Conservation (phyloP, 2,113 vertebrate genomes). For the Lepisosteus osseus region DNA sequence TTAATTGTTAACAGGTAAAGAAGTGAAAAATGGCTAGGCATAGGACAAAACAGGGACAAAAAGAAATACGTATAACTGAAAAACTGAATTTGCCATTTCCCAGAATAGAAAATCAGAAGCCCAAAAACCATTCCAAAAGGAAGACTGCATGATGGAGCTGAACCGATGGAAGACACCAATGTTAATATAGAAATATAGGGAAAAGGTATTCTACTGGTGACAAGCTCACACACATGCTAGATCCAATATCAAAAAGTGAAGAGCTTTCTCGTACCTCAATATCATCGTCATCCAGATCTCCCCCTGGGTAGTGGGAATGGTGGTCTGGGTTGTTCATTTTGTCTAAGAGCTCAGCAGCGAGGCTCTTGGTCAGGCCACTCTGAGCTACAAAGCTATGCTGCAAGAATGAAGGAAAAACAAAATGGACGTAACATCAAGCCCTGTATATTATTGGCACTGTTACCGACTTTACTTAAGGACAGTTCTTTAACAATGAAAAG, state of each 20-base stretch:
- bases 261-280: slow-evolving; percentile 74
- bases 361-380: slow-evolving; percentile 76
- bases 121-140: no score
- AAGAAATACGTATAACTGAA: no score
- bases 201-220: not conserved
- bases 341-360: slow-evolving; percentile 89
- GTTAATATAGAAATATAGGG: not conserved
- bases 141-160: no score
- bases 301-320: slow-evolving; percentile 80
- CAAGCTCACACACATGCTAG: not conserved
- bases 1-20: no score
- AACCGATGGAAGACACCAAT: not conserved
- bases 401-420: slow-evolving; percentile 18
- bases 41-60: no score
- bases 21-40: no score
- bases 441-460: not conserved
- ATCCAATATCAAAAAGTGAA: no score
- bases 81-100: no score
- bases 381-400: slow-evolving; percentile 87
- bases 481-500: no score
- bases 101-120: no score
- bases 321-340: slow-evolving; percentile 93
- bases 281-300: slow-evolving; percentile 79
- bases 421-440: not conserved
- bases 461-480: no score